phyloP scores from a whole-genome alignment of 2,797 vertebrate genomes.

The Sus cebifrons region DNA sequence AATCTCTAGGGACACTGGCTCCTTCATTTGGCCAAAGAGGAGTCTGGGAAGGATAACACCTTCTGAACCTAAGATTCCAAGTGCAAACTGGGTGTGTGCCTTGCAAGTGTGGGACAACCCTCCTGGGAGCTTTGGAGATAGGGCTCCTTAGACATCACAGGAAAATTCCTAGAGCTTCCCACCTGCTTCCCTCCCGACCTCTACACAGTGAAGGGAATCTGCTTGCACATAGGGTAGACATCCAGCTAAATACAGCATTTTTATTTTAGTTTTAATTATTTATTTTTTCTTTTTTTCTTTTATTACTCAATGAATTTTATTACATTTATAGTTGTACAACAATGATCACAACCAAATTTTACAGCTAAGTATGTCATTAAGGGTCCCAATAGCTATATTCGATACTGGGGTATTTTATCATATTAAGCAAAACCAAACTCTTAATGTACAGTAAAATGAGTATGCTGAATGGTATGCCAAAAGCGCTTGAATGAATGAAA shows the following conservation, averaged over 20 bases:
- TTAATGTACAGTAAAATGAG: background rate
- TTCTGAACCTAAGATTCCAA: slow-evolving; percentile 13
- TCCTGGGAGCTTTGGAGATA: background rate
- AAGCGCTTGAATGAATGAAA: background rate
- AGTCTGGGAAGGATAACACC: background rate
- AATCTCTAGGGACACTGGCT: background rate
- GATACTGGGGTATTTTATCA: background rate
- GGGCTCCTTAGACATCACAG: background rate
- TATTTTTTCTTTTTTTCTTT: too few relatives aligned
- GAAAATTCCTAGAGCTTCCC: background rate
- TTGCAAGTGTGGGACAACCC: background rate
- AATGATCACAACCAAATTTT: too few relatives aligned
- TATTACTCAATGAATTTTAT: too few relatives aligned
- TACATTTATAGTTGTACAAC: too few relatives aligned
- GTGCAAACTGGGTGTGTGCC: background rate
- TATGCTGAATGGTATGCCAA: background rate
- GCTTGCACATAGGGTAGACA: background rate
- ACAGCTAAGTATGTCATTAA: background rate
- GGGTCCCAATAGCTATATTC: background rate
- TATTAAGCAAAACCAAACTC: background rate
- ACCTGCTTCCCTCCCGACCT: too few relatives aligned
- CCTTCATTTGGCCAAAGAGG: background rate
- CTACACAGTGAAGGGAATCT: background rate
- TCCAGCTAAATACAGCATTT: too few relatives aligned
- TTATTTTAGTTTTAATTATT: too few relatives aligned